phyloP scores from a whole-genome alignment of 2,888 invertebrate species.

The Brenthis ino region DNA sequence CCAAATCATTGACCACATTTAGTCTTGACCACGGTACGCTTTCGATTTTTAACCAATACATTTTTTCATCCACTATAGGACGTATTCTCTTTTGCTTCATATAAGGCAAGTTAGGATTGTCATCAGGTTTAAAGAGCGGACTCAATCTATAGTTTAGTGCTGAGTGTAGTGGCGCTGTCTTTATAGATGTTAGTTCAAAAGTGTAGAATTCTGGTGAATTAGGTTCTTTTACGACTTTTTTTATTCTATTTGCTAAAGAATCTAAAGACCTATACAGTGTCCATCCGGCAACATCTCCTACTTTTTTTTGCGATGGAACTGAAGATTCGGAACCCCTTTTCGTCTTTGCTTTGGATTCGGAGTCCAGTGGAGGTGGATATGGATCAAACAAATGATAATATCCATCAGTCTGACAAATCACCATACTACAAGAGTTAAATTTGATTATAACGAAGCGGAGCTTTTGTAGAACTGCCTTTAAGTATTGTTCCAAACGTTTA shows the following conservation, averaged over 20 bases:
- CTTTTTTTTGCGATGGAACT: constrained; percentile 40
- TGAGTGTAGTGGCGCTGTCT: constrained; percentile 75
- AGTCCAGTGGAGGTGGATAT: constrained; percentile 66
- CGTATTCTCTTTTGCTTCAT: constrained; percentile 56
- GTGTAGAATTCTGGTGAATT: constrained; percentile 77
- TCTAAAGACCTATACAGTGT: constrained; percentile 69
- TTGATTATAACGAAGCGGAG: constrained; percentile 82
- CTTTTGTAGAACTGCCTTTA: constrained; percentile 66
- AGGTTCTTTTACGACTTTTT: constrained; percentile 47
- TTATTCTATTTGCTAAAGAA: constrained; percentile 58
- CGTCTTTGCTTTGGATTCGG: constrained; percentile 34
- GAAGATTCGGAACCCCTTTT: constrained; percentile 32
- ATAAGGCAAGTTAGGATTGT: constrained; percentile 66
- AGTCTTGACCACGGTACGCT: constrained; percentile 70
- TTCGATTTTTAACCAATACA: constrained; percentile 74
- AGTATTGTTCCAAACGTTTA: constrained; percentile 70
- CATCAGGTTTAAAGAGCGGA: constrained; percentile 69
- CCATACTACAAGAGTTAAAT: constrained; percentile 80
- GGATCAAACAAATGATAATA: constrained; percentile 85
- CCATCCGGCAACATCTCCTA: constrained; percentile 68
- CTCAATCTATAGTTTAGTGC: constrained; percentile 70
- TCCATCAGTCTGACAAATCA: constrained; percentile 80
- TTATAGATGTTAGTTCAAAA: constrained; percentile 81
- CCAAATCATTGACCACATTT: constrained; percentile 63
- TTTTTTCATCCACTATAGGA: constrained; percentile 72